Evolutionary conservation across 2,113 vertebrate genomes (phyloP).

Genomic region (Cricetomys ansorgei): DNA sequence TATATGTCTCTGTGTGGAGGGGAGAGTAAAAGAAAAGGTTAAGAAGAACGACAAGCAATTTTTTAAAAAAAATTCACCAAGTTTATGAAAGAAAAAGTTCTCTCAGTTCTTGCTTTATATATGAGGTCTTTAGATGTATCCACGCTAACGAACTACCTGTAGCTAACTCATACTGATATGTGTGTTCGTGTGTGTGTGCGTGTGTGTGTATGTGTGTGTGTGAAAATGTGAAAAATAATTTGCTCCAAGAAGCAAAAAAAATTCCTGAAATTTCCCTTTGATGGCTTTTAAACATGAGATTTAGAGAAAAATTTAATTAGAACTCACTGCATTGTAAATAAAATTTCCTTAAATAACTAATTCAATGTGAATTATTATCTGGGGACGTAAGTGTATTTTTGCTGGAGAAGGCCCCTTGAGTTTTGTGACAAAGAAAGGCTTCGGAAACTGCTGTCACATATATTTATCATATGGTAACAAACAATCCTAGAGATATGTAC

Average conservation of each 20-base stretch:
- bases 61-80: neutral
- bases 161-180: neutral
- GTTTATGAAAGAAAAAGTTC: constrained; percentile 52
- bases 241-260: constrained; percentile 56
- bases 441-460: constrained; percentile 91
- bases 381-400: constrained; percentile 89
- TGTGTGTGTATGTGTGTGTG: neutral
- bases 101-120: constrained; percentile 37
- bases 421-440: constrained; percentile 91
- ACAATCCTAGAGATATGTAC: constrained; percentile 95
- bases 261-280: constrained; percentile 71
- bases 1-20: neutral
- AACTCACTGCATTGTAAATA: constrained; percentile 88
- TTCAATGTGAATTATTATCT: constrained; percentile 89
- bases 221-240: constrained; percentile 46
- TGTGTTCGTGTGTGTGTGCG: neutral
- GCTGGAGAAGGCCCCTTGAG: constrained; percentile 90
- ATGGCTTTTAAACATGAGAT: constrained; percentile 76
- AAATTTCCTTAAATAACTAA: constrained; percentile 91
- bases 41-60: neutral
- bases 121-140: constrained; percentile 31
- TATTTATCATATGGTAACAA: constrained; percentile 94
- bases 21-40: neutral
- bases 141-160: constrained; percentile 75
- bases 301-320: constrained; percentile 86